Base-by-base conservation (phyloP, 2,113 vertebrate genomes). In the Strix uralensis region DNA sequence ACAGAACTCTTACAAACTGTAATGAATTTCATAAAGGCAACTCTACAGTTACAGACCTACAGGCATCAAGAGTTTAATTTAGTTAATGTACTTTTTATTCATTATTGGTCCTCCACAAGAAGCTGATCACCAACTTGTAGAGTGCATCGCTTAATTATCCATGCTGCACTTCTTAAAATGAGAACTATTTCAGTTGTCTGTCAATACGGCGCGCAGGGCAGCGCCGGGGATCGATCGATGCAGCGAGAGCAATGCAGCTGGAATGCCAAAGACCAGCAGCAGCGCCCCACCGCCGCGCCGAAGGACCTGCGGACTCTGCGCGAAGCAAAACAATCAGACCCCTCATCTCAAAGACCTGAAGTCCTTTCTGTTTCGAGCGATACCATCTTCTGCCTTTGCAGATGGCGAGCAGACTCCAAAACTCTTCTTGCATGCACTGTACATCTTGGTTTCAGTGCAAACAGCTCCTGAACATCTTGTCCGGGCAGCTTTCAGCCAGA, bases 31-130 rank as follows among this genome's bases (percentile, higher is more conserved):
- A 98, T 93, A 95, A 93, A 95, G 90, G 72, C 87, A 92, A 46
- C 84, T 87, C 96, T 86, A 92, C 87, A 94, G 87, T 90, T 92
- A 90, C 95, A 96, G 93, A 97, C 78, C 95, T 81, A 93, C 59
- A 93, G 97, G 96, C 96, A 95, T 51, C 70, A 32, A 71, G 92
- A 94, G 94, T 98, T 98, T 97, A 97, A 98, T 98, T 98, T 97
- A 83, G 92, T 97, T 98, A 98, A 98, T 97, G 98, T 78, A 98
- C 95, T 98, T 98, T 97, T 97, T 97, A 97, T 97, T 98, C 97
- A 97, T 98, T 97, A 98, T 69, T 95, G 97, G 95, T 82, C 84
- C 91, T 97, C 95, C 81, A 81, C 79, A 67, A 96, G 97, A 97
- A 96, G 86, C 92, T 93, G 94, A 94, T 96, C 97, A 96, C 95